phyloP scores from a whole-genome alignment of 2,113 vertebrate genomes.

The Peromyscus polionotus region DNA sequence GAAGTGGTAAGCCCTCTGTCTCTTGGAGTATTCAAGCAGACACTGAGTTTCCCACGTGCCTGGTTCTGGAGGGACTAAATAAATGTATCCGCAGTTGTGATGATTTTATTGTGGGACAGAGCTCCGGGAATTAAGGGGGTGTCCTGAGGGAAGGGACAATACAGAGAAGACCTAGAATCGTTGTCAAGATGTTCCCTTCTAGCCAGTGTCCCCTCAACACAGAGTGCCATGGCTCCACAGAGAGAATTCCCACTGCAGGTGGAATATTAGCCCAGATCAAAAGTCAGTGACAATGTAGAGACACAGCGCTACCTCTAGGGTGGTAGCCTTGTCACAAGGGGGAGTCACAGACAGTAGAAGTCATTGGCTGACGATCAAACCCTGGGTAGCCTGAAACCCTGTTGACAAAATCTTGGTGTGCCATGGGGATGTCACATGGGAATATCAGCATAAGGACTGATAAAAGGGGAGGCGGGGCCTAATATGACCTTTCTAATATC shows the following conservation, averaged over 20 bases:
- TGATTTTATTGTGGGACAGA: not conserved
- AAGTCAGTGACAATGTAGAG: not conserved
- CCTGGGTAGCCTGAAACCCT: not conserved
- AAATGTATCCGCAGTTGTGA: not conserved
- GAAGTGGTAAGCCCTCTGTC: not conserved
- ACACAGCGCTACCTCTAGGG: not conserved
- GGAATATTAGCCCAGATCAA: not conserved
- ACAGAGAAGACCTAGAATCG: not conserved
- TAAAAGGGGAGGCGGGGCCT: not conserved
- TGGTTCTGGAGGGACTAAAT: not conserved
- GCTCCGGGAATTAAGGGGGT: not conserved
- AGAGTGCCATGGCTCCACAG: not conserved
- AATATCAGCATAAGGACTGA: not conserved
- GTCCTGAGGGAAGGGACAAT: not conserved
- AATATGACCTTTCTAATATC: not conserved
- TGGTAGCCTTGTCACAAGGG: not conserved
- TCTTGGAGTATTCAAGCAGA: not conserved
- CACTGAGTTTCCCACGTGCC: not conserved
- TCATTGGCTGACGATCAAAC: not conserved
- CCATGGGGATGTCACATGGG: no score
- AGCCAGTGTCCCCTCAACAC: no score
- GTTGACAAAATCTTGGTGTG: not conserved
- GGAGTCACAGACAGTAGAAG: not conserved
- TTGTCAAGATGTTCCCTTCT: not conserved
- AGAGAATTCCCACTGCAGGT: not conserved